These are phyloP conservation scores for Atlantisia rogersi DNA, from an alignment of 2,113 vertebrate species.

Conservation along the genomic window DNA sequence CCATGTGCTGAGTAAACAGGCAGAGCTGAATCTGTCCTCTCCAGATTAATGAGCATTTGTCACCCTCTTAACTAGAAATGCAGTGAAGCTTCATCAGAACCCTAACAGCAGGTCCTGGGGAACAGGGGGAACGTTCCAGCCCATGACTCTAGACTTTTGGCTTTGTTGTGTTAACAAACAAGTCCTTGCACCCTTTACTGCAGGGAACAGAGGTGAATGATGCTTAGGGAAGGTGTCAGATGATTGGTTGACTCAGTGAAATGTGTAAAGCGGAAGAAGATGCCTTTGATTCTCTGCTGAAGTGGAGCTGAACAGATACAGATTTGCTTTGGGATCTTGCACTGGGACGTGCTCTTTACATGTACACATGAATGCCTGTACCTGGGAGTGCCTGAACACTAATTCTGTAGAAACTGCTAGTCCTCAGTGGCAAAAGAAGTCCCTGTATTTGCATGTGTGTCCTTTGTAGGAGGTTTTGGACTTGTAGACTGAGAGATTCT, in stretches of 20 bases:
- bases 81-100: neutral
- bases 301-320: neutral
- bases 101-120: neutral
- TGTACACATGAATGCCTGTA: no score
- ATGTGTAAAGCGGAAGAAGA: neutral
- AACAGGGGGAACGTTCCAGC: neutral
- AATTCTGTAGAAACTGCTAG: neutral
- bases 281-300: neutral
- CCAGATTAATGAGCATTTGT: neutral
- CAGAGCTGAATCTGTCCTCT: neutral
- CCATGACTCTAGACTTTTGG: neutral
- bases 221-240: neutral
- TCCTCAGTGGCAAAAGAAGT: neutral
- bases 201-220: neutral
- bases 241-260: neutral
- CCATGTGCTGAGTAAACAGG: neutral
- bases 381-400: neutral
- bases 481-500: neutral
- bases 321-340: neutral
- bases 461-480: neutral
- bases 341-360: neutral
- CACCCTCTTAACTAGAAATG: neutral
- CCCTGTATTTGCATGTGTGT: neutral
- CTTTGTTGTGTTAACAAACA: no score
- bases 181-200: neutral